Percentiles rank a stretch among this genome's conserved stretches.
phyloP scores from a whole-genome alignment of 2,888 invertebrate genomes.

The Platycnemis pennipes region DNA sequence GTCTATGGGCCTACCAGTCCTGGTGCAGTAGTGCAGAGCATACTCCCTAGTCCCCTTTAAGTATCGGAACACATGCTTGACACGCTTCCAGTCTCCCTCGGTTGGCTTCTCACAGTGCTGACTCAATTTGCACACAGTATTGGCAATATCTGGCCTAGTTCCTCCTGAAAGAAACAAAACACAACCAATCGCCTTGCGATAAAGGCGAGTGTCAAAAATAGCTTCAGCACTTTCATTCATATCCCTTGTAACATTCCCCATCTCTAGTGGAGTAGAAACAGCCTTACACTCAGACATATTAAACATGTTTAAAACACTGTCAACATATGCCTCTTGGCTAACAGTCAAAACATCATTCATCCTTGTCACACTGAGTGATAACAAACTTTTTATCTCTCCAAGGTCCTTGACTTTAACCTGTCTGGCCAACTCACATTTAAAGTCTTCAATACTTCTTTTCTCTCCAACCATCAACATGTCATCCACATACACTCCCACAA shows the following conservation, averaged over 20 bases:
- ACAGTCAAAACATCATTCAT: background rate
- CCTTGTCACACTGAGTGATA: conserved; percentile 9
- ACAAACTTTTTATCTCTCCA: background rate
- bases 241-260: background rate
- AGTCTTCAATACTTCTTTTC: conserved; percentile 10
- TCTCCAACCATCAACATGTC: conserved; percentile 8
- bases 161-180: conserved; percentile 7
- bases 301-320: conserved; percentile 1
- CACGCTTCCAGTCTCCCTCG: background rate
- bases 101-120: conserved; percentile 14
- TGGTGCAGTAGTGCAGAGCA: background rate
- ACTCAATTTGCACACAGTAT: conserved; percentile 31
- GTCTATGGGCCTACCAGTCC: background rate
- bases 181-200: conserved; percentile 9
- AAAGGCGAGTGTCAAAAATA: background rate
- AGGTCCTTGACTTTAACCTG: background rate
- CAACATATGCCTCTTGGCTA: conserved; percentile 11
- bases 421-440: background rate
- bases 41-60: background rate
- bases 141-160: conserved; percentile 20
- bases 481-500: conserved; percentile 68
- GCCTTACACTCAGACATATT: conserved; percentile 11
- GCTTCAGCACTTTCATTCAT: background rate
- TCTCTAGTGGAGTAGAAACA: background rate
- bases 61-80: conserved; percentile 34